phyloP scores from a whole-genome alignment of 2,113 vertebrate genomes.

The Tupaia tana region DNA sequence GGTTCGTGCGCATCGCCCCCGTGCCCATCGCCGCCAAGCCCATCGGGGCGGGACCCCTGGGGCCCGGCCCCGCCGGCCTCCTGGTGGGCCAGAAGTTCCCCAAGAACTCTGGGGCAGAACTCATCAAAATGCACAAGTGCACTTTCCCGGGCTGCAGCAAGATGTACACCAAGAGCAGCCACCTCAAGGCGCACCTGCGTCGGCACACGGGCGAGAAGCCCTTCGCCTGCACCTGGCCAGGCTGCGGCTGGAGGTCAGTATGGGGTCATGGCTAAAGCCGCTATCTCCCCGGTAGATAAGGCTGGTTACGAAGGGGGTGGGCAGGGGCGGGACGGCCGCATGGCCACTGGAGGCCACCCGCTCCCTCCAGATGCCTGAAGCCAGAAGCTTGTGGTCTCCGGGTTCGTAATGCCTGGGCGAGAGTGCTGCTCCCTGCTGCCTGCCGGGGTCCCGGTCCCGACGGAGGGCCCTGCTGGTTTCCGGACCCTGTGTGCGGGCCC shows the following conservation, averaged over 20 bases:
- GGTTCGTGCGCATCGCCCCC: slow-evolving; percentile 97
- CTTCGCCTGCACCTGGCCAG: slow-evolving; percentile 96
- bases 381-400: not conserved
- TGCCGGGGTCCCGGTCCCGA: not conserved
- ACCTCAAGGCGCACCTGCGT: slow-evolving; percentile 96
- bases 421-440: not conserved
- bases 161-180: slow-evolving; percentile 99
- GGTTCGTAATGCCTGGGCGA: slow-evolving; percentile 45
- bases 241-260: slow-evolving; percentile 97
- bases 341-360: not conserved
- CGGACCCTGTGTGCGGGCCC: not conserved
- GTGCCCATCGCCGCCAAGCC: slow-evolving; percentile 97
- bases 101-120: slow-evolving; percentile 94
- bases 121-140: slow-evolving; percentile 99
- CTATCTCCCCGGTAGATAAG: slow-evolving; percentile 40
- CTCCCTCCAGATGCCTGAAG: not conserved
- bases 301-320: not conserved
- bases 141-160: slow-evolving; percentile 96
- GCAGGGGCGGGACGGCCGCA: not conserved
- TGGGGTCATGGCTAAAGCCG: not conserved
- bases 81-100: slow-evolving; percentile 94
- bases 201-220: slow-evolving; percentile 97
- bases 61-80: slow-evolving; percentile 87
- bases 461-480: not conserved
- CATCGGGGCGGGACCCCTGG: slow-evolving; percentile 88